Percentiles rank a stretch among this genome's conserved stretches.
These are phyloP conservation scores for Zonotrichia leucophrys DNA, from an alignment of 2,113 vertebrate genomes.

Conservation along the genomic window DNA sequence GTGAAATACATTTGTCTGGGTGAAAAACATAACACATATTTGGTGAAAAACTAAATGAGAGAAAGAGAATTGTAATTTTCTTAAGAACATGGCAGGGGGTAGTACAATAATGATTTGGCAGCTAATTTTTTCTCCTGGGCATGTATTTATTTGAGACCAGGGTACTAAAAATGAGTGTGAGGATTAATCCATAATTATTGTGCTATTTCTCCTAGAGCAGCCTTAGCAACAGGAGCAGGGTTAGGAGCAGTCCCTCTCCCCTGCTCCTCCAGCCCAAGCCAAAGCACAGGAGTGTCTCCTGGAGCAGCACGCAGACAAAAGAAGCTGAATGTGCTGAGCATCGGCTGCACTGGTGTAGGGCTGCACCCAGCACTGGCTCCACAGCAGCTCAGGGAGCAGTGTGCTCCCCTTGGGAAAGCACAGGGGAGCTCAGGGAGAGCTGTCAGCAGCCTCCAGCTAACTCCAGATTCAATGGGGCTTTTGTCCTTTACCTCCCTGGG, in stretches of 20 bases:
- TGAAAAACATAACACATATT: background rate
- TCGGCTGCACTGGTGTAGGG: background rate
- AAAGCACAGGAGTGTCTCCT: background rate
- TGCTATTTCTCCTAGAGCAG: constrained; percentile 9
- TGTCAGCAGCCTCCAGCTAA: fast-evolving
- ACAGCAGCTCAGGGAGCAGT: background rate
- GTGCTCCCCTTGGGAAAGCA: background rate
- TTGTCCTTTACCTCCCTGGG: background rate
- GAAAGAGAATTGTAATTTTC: constrained; percentile 37
- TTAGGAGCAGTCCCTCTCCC: background rate
- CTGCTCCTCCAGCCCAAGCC: background rate
- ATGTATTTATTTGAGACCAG: constrained; percentile 28
- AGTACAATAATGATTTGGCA: constrained; percentile 21
- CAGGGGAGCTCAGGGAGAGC: background rate
- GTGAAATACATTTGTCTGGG: constrained; percentile 25
- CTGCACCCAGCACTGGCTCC: fast-evolving
- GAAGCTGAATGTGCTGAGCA: background rate
- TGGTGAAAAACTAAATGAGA: background rate
- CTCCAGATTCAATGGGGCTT: background rate
- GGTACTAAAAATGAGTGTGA: constrained; percentile 9
- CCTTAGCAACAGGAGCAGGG: constrained; percentile 23
- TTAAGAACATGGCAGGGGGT: background rate
- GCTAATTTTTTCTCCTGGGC: constrained; percentile 20
- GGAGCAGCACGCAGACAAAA: background rate
- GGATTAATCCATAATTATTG: constrained; percentile 32